Evolutionary conservation across 2,113 vertebrate genomes (phyloP).

Genomic region (Mugil cephalus): DNA sequence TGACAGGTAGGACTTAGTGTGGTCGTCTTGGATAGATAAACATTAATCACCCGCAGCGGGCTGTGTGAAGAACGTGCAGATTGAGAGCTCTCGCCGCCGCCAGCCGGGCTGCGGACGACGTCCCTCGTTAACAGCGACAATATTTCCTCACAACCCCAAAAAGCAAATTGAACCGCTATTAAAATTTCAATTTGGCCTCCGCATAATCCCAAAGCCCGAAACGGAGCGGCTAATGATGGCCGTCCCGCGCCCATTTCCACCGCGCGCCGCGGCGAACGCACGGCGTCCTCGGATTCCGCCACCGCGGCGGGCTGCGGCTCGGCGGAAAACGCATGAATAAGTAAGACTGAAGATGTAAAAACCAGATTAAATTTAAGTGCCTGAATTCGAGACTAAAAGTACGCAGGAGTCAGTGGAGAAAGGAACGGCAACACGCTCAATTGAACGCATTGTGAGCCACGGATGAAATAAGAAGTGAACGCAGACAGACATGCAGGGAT

Average conservation of each 20-base stretch:
- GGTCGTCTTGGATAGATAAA: slow-evolving; percentile 32
- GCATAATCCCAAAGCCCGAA: slow-evolving; percentile 21
- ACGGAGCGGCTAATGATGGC: background rate
- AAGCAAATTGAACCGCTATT: slow-evolving; percentile 41
- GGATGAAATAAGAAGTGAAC: slow-evolving; percentile 29
- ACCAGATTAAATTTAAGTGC: slow-evolving; percentile 35
- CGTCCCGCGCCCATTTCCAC: background rate
- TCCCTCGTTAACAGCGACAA: slow-evolving; percentile 17
- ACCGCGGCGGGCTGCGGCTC: slow-evolving; percentile 27
- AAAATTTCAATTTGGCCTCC: slow-evolving; percentile 6
- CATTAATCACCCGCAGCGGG: slow-evolving; percentile 40
- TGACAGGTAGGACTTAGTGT: slow-evolving; percentile 42
- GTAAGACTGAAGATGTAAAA: slow-evolving; percentile 30
- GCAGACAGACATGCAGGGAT: slow-evolving; percentile 52
- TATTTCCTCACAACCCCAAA: slow-evolving; percentile 16
- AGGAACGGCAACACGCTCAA: slow-evolving; percentile 33
- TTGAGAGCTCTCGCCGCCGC: slow-evolving; percentile 10
- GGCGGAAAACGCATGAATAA: slow-evolving; percentile 37
- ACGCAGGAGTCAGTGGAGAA: slow-evolving; percentile 30
- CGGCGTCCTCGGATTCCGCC: slow-evolving; percentile 10
- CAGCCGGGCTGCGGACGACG: slow-evolving; percentile 53
- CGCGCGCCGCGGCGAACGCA: slow-evolving; percentile 16
- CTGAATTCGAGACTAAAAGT: slow-evolving; percentile 38
- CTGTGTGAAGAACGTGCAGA: slow-evolving; percentile 19
- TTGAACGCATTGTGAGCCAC: slow-evolving; percentile 33